phyloP scores from a whole-genome alignment of 2,888 invertebrate species.

The Priocnemis perturbator region DNA sequence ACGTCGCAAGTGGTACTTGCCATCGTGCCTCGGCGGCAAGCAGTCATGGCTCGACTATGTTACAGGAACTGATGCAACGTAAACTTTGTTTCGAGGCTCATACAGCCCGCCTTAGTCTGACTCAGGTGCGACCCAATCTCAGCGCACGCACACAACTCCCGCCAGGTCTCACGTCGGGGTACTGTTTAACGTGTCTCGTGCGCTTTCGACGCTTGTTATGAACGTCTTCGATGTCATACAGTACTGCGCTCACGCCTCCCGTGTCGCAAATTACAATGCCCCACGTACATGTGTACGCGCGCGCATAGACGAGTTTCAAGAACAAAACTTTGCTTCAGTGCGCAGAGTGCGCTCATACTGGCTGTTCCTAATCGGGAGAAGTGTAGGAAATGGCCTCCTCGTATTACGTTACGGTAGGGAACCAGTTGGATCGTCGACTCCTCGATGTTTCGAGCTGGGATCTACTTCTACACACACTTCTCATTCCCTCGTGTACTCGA shows the following conservation, averaged over 20 bases:
- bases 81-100: constrained; percentile 51
- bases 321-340: background rate
- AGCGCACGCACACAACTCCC: no score
- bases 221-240: constrained; percentile 34
- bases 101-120: constrained; percentile 33
- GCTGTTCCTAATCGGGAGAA: no score
- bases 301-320: constrained; percentile 10
- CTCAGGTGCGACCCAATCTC: no score
- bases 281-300: background rate
- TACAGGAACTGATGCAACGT: constrained; percentile 52
- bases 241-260: constrained; percentile 22
- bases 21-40: constrained; percentile 15
- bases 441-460: no score
- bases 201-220: constrained; percentile 31
- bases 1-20: constrained; percentile 4
- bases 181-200: constrained; percentile 8
- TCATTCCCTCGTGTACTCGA: no score
- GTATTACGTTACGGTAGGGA: no score
- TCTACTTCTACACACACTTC: no score
- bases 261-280: constrained; percentile 17
- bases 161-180: background rate
- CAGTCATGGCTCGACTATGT: constrained; percentile 17
- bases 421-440: no score
- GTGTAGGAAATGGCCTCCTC: no score
- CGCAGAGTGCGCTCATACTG: no score